These are phyloP conservation scores for Portunus trituberculatus DNA, from an alignment of 1,140 invertebrate species.

Conservation along the genomic window DNA sequence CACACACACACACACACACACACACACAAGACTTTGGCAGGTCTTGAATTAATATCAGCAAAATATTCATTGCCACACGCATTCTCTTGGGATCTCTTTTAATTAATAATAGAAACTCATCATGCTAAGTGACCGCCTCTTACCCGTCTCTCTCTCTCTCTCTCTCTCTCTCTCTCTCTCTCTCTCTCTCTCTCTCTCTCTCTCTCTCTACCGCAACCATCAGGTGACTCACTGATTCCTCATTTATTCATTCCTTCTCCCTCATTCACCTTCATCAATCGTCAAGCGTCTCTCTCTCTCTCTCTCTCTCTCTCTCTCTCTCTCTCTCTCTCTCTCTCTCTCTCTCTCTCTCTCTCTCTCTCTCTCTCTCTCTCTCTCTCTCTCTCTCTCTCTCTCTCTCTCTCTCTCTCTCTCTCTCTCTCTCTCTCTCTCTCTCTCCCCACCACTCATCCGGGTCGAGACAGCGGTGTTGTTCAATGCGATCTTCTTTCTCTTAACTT, in stretches of 20 bases:
- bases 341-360: background rate
- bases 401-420: background rate
- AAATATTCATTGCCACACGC: constrained; percentile 8
- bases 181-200: background rate
- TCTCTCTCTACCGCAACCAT: background rate
- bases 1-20: background rate
- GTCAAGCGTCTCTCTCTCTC: background rate
- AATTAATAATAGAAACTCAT: background rate
- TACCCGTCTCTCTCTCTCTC: background rate
- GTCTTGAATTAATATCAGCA: background rate
- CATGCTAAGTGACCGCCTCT: background rate
- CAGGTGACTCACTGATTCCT: background rate
- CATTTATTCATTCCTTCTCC: background rate
- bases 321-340: constrained; percentile 37
- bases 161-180: background rate
- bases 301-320: constrained; percentile 28
- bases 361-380: constrained; percentile 27
- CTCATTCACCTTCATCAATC: background rate
- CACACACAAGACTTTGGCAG: too few species aligned
- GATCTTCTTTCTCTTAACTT: background rate
- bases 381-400: constrained; percentile 41
- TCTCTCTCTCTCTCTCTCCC: background rate
- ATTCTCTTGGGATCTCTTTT: background rate
- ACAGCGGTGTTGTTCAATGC: background rate
- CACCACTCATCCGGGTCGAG: background rate